Evolutionary conservation across 2,113 vertebrate species (phyloP).

Genomic region (Albula glossodonta): DNA sequence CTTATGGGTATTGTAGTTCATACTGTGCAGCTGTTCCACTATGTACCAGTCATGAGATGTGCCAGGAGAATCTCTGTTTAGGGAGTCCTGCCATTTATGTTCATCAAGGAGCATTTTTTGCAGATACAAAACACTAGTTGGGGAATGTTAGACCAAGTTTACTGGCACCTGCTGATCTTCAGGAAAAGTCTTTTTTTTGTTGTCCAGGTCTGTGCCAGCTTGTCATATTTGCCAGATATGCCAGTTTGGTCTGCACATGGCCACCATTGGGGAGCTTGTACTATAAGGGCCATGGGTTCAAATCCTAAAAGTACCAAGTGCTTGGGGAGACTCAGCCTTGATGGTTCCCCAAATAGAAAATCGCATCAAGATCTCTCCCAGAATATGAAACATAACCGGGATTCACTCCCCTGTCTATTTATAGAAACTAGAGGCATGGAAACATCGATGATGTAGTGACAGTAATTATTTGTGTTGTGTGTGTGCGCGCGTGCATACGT

Average conservation of each 20-base stretch:
- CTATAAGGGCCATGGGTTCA: not conserved
- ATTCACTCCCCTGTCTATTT: not conserved
- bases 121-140: not conserved
- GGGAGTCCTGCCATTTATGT: not conserved
- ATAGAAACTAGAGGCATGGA: not conserved
- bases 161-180: not conserved
- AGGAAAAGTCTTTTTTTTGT: too few relatives aligned
- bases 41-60: not conserved
- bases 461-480: not conserved
- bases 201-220: not conserved
- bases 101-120: not conserved
- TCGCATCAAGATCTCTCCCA: not conserved
- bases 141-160: too few relatives aligned
- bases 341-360: not conserved
- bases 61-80: not conserved
- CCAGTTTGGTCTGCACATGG: too few relatives aligned
- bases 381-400: not conserved
- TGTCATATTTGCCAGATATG: not conserved
- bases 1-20: not conserved
- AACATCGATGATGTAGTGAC: not conserved
- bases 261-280: not conserved
- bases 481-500: too few relatives aligned
- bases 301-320: not conserved
- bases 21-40: not conserved
- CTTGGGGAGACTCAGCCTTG: not conserved